Percentiles rank a stretch among this genome's conserved stretches.
Conservation (phyloP, 1,140 invertebrate species). For the Episyrphus balteatus region DNA sequence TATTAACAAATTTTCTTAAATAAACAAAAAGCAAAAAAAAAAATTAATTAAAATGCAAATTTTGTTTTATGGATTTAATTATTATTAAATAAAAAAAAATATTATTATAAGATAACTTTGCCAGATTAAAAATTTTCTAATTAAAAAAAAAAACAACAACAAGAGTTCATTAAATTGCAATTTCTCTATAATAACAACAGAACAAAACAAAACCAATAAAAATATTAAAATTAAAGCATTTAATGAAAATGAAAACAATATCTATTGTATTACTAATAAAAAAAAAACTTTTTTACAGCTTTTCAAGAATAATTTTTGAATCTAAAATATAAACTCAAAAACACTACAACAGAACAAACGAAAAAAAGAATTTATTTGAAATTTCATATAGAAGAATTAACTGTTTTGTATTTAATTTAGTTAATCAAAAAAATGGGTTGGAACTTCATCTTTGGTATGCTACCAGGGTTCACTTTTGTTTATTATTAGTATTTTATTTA, state of each 20-base stretch:
- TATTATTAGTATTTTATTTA: no score
- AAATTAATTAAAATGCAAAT: not conserved
- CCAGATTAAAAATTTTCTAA: not conserved
- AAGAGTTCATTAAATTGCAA: not conserved
- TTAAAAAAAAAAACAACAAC: not conserved
- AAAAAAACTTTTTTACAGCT: conserved; percentile 28
- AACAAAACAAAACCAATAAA: not conserved
- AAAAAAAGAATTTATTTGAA: conserved; percentile 6
- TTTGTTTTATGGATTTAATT: not conserved
- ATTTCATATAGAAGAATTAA: no score
- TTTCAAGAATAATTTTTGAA: conserved; percentile 12
- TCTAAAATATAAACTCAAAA: conserved; percentile 2
- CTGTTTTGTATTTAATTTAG: no score
- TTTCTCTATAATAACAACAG: conserved; percentile 15
- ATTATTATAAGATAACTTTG: not conserved
- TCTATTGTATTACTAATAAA: conserved; percentile 23
- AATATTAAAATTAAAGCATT: not conserved
- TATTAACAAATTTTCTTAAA: not conserved
- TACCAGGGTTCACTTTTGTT: no score
- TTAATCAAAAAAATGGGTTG: no score
- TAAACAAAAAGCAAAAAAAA: not conserved
- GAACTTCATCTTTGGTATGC: no score
- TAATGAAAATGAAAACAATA: conserved; percentile 14
- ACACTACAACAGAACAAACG: conserved; percentile 6
- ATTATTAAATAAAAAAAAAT: conserved; percentile 1